Conservation (phyloP, 2,797 vertebrate genomes). For the Somateria mollissima region DNA sequence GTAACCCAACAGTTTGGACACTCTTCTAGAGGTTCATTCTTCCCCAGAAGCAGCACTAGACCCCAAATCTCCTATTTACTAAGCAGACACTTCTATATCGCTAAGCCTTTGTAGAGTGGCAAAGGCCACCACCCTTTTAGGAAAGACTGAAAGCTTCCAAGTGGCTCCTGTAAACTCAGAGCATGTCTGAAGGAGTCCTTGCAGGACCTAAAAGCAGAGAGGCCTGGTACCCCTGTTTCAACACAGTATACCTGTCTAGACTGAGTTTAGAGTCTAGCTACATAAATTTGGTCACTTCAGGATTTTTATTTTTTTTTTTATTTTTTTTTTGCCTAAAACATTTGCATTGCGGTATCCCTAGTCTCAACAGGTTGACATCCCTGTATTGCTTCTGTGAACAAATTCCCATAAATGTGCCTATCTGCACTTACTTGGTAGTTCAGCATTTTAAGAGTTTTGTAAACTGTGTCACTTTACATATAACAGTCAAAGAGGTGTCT, state of each 20-base stretch:
- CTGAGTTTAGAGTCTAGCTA: rapidly evolving
- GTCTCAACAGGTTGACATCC: neutral
- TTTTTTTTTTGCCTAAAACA: neutral
- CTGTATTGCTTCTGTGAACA: neutral
- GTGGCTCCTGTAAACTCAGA: neutral
- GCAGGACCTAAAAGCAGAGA: neutral
- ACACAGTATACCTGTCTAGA: neutral
- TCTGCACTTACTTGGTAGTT: neutral
- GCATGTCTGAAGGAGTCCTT: neutral
- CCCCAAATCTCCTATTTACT: neutral
- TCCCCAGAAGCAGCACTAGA: neutral
- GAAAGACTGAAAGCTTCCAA: neutral
- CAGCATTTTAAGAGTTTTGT: neutral
- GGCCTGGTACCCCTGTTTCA: neutral
- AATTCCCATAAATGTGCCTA: neutral
- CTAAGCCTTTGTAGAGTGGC: neutral
- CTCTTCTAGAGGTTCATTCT: neutral
- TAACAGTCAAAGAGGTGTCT: neutral
- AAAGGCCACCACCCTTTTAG: neutral
- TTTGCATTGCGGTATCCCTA: neutral
- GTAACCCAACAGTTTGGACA: neutral
- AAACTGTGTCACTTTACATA: neutral
- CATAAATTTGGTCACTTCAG: neutral
- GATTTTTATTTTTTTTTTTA: neutral
- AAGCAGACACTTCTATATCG: neutral